Conservation (phyloP, 2,888 invertebrate genomes). For the Holacanthella duospinosa region DNA sequence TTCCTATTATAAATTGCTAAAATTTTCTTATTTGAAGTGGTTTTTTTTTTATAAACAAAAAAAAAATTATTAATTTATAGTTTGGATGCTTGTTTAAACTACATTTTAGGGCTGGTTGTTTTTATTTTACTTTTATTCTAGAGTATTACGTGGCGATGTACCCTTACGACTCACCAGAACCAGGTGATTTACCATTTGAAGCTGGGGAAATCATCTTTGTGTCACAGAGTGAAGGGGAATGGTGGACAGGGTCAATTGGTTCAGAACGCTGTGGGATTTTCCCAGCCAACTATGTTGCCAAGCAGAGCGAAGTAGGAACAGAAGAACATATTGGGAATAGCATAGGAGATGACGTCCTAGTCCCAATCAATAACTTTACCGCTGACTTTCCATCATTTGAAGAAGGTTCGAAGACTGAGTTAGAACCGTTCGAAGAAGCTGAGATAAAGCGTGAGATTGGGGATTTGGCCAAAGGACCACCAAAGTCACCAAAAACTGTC, state of each 20-base stretch:
- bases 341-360: not conserved
- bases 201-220: slow-evolving; percentile 77
- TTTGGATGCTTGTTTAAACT: no score
- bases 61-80: no score
- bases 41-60: no score
- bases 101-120: not conserved
- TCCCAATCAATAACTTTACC: slow-evolving; percentile 16
- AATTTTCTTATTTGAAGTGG: no score
- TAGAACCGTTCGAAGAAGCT: slow-evolving; percentile 37
- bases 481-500: slow-evolving; percentile 33
- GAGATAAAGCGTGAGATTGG: slow-evolving; percentile 36
- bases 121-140: slow-evolving; percentile 24
- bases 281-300: slow-evolving; percentile 91
- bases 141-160: slow-evolving; percentile 82
- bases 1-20: no score
- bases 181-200: slow-evolving; percentile 82
- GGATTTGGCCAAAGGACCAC: slow-evolving; percentile 31
- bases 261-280: slow-evolving; percentile 73
- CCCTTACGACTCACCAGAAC: slow-evolving; percentile 76
- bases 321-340: not conserved
- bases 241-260: slow-evolving; percentile 93
- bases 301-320: slow-evolving; percentile 46
- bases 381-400: slow-evolving; percentile 10
- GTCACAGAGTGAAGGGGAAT: slow-evolving; percentile 82
- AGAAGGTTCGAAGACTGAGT: slow-evolving; percentile 18